Conservation (phyloP, 2,113 vertebrate species). For the Nanorana parkeri region DNA sequence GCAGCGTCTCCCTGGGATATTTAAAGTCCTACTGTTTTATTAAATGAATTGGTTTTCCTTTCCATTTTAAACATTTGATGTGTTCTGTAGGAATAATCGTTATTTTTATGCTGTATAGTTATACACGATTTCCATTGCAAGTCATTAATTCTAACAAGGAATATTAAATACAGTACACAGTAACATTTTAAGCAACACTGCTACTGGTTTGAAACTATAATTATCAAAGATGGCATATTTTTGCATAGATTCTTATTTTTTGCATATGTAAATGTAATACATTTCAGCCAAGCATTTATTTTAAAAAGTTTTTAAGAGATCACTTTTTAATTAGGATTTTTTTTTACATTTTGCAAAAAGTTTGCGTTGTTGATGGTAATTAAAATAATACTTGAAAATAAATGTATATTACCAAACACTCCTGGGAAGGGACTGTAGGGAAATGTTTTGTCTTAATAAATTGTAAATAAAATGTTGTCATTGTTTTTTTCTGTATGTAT, state of each 20-base stretch:
- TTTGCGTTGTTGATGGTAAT: slow-evolving; percentile 26
- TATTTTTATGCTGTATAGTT: slow-evolving; percentile 7
- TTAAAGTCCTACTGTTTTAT: background rate
- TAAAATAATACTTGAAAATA: slow-evolving; percentile 17
- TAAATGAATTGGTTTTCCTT: background rate
- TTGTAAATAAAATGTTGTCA: too few species aligned
- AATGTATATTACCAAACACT: background rate
- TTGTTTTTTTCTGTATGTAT: too few species aligned
- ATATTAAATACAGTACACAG: slow-evolving; percentile 44
- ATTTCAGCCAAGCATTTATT: slow-evolving; percentile 28
- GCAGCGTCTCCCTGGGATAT: too few species aligned
- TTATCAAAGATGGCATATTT: slow-evolving; percentile 43
- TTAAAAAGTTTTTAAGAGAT: slow-evolving; percentile 21
- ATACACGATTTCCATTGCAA: slow-evolving; percentile 43
- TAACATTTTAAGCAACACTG: slow-evolving; percentile 33
- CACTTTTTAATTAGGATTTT: slow-evolving; percentile 42
- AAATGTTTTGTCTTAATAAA: background rate
- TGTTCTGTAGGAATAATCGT: background rate
- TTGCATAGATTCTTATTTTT: slow-evolving; percentile 29
- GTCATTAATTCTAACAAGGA: slow-evolving; percentile 52
- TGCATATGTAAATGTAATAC: slow-evolving; percentile 43
- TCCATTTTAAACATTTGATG: background rate
- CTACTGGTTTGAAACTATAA: slow-evolving; percentile 37
- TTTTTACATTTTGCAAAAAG: slow-evolving; percentile 28
- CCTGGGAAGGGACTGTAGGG: background rate